Evolutionary conservation across 2,888 invertebrate species (phyloP).

Genomic region (Patella caerulea): DNA sequence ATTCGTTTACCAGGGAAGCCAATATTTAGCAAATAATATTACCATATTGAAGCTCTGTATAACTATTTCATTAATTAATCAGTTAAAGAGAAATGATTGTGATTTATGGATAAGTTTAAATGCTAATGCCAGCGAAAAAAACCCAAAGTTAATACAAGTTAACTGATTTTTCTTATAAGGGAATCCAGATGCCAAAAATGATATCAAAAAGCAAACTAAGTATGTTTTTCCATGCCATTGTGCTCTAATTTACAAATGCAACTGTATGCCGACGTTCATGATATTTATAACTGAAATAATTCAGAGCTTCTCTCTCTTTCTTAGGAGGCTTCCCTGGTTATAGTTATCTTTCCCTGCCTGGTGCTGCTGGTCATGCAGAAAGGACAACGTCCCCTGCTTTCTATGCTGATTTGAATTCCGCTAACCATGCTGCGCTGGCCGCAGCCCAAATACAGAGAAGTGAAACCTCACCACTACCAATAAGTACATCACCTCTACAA

Average conservation of each 20-base stretch:
- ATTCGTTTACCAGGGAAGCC: conserved; percentile 36
- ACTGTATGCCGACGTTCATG: too few relatives aligned
- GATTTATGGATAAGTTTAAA: conserved; percentile 8
- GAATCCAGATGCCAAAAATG: too few relatives aligned
- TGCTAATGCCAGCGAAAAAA: conserved; percentile 2
- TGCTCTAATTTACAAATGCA: too few relatives aligned
- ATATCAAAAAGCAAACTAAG: too few relatives aligned
- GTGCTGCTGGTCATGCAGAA: conserved; percentile 73
- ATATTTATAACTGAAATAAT: too few relatives aligned
- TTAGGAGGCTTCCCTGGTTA: conserved; percentile 73
- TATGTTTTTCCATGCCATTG: too few relatives aligned
- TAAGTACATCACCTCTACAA: conserved; percentile 66
- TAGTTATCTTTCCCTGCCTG: conserved; percentile 70
- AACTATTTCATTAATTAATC: background rate
- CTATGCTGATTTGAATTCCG: conserved; percentile 62
- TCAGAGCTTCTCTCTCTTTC: too few relatives aligned
- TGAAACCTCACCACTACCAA: conserved; percentile 66
- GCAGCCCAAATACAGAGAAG: conserved; percentile 57
- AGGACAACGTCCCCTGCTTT: conserved; percentile 72
- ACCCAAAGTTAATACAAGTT: background rate
- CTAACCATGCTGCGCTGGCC: conserved; percentile 52
- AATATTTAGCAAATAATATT: conserved; percentile 16
- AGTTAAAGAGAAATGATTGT: conserved; percentile 12
- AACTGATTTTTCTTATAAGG: background rate
- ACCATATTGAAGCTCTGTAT: conserved; percentile 18